Base-by-base conservation (phyloP, 1,140 invertebrate genomes). In the Panulirus ornatus region DNA sequence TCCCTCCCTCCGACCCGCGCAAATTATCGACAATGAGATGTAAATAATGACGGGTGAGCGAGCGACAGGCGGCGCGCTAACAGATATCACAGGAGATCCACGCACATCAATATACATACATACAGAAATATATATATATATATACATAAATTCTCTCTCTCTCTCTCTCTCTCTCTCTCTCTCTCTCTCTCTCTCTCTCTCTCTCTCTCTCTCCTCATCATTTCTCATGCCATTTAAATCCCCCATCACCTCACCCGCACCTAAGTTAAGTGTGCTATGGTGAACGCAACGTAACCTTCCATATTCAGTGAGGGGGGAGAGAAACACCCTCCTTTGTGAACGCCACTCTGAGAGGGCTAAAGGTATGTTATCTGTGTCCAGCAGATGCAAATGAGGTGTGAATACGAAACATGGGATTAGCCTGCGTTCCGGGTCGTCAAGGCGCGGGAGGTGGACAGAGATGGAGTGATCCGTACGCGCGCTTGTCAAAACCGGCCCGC, bases 21-120 rank as follows among this genome's bases (percentile, higher is more conserved):
- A 88, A 88, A 88, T 88, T 88, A 78, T 71, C 58, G 86, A 42
- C 76, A 88, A 88, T 88, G 86, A 70, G 86, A 81, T 81, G 86
- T 82, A 88, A 79, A 88, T 88, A 88, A 88, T 71, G 86, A 71
- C 36, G 84, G 79, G 38, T n/a, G 58, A 36, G 34, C 54, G 34
- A 44, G 73, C 58, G 76, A 47, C 54, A 78, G 54, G 38, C 19
- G 85, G 76, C 58, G 19, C 42, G 19, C 63, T 22, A 71, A 44
- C 63, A 47, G 82, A 44, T 42, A 71, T 42, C 54, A 84, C 47
- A 42, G n/a, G 14, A 38, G 71, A 5, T 30, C 11, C 14, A 1
- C 30, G 40, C 71, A 40, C 40, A 6, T 3, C 71, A 38, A 2
- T 36, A 38, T 16, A 40, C 14, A 8, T 38, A 75, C n/a, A n/a